phyloP scores from a whole-genome alignment of 2,113 vertebrate genomes.

The Lathamus discolor region DNA sequence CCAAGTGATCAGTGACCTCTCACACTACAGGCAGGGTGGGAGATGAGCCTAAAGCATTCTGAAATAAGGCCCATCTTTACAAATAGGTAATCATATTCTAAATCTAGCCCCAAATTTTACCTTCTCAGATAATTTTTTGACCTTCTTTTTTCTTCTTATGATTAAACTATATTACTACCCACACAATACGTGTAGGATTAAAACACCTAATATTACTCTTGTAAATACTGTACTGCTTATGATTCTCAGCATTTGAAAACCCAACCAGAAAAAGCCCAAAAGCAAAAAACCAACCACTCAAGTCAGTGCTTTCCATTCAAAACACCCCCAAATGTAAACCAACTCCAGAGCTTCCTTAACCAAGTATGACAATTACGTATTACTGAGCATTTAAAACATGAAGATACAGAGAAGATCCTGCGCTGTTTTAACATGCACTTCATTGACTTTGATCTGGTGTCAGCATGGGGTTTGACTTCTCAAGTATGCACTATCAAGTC shows the following conservation, averaged over 20 bases:
- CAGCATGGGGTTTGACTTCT: not conserved
- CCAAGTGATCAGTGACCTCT: not conserved
- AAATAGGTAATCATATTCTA: not conserved
- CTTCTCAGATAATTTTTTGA: not conserved
- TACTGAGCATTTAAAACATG: not conserved
- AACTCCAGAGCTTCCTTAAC: not conserved
- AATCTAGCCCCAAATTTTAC: not conserved
- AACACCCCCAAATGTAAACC: not conserved
- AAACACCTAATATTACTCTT: not conserved
- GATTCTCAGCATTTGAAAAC: not conserved
- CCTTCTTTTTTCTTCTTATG: not conserved
- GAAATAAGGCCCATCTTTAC: not conserved
- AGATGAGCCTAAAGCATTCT: not conserved
- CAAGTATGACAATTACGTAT: not conserved
- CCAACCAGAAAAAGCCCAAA: no score
- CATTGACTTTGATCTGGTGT: not conserved
- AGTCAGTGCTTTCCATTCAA: not conserved
- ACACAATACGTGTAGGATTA: fast-evolving
- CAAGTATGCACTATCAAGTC: not conserved
- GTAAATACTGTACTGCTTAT: not conserved
- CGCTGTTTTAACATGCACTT: not conserved
- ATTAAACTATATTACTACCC: not conserved
- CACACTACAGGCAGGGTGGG: not conserved
- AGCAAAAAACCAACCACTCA: not conserved
- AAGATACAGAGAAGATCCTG: not conserved